Percentiles rank a stretch among this genome's conserved stretches.
These are phyloP conservation scores for Sminthopsis crassicaudata DNA, from an alignment of 2,113 vertebrate species.

Conservation along the genomic window DNA sequence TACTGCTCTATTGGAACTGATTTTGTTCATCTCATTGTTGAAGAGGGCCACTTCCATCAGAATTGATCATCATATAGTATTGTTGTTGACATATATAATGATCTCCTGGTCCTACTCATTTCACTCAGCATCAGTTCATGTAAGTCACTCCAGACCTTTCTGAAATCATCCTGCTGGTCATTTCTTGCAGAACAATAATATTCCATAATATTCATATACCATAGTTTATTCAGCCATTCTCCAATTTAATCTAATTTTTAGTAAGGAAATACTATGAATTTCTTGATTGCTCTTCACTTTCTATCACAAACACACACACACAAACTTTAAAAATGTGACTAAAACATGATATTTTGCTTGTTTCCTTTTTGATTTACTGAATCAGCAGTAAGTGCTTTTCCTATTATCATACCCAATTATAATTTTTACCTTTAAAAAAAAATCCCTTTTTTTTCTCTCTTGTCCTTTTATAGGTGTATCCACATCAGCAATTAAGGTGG, in stretches of 20 bases:
- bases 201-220: too few relatives aligned
- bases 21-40: too few relatives aligned
- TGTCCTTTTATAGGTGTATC: conserved; percentile 84
- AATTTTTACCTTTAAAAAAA: conserved; percentile 32
- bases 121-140: too few relatives aligned
- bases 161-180: too few relatives aligned
- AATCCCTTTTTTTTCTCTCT: conserved; percentile 33
- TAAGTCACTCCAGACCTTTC: too few relatives aligned
- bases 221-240: too few relatives aligned
- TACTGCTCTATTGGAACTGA: too few relatives aligned
- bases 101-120: too few relatives aligned
- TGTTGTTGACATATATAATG: too few relatives aligned
- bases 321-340: background rate
- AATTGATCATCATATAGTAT: too few relatives aligned
- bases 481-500: conserved; percentile 93
- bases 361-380: conserved; percentile 9
- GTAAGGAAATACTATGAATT: background rate
- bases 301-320: background rate
- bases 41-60: too few relatives aligned
- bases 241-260: background rate
- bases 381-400: conserved; percentile 19
- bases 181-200: too few relatives aligned
- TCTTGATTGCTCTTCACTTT: background rate
- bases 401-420: background rate
- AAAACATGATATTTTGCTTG: background rate